Evolutionary conservation across 2,888 invertebrate genomes (phyloP).

Genomic region (Acholoe squamosa): DNA sequence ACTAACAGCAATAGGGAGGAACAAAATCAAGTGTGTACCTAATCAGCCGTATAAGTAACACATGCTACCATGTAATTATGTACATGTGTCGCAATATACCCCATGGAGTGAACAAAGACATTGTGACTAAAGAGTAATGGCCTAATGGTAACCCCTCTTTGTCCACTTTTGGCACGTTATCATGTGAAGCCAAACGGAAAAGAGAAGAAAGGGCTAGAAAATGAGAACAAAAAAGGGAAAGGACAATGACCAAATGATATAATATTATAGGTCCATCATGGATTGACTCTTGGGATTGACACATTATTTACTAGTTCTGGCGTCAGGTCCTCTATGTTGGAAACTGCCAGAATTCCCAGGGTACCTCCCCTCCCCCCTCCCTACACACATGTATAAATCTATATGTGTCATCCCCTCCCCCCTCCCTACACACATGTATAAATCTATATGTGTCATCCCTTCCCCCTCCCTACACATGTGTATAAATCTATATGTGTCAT

Average conservation of each 20-base stretch:
- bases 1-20: neutral
- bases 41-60: no score
- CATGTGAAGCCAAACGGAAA: no score
- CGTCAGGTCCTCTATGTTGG: neutral
- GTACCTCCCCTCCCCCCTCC: neutral
- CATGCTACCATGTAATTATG: no score
- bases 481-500: neutral
- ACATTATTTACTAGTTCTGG: neutral
- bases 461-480: neutral
- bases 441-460: neutral
- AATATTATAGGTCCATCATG: neutral
- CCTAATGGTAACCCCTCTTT: no score
- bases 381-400: neutral
- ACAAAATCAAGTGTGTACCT: neutral
- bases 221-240: no score
- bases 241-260: neutral
- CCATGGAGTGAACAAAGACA: no score
- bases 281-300: no score
- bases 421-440: neutral
- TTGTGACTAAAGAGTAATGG: no score
- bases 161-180: no score
- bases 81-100: no score
- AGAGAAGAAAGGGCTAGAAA: no score
- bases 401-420: neutral
- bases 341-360: neutral